Base-by-base conservation (phyloP, 2,888 invertebrate genomes). In the Aporophyla nigra region DNA sequence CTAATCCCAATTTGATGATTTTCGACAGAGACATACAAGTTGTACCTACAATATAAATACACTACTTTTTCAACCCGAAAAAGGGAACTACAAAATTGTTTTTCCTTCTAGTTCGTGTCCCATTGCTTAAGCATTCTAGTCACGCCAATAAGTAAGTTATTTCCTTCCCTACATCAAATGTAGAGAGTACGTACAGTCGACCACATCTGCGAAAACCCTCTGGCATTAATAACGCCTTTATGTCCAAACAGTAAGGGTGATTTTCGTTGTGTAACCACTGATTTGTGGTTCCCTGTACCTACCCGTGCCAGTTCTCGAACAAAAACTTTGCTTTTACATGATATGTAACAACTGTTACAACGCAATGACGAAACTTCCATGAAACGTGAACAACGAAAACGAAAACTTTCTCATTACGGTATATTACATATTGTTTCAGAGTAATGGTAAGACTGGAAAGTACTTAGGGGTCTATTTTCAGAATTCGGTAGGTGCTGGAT, bases 71-170 rank as follows among this genome's bases (percentile, higher is more conserved):
- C 43, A 51, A 73, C 56, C 43, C 16, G 54, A 43, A 78, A 72
- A 75, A 66, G n/a, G 21, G 19, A 59, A 62, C 61, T 14, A 78
- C 54, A 56, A 62, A 78, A 78, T 62, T 46, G 67, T 58, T 53
- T 70, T 63, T 27, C 67, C 74, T 46, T 14, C 24, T 14, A 46
- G 5, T n/a, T 24, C 43, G 12, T 40, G 62, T n/a, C 71, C 63
- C 21, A 58, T 24, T 12, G 46, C 21, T 69, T 59, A 65, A 58
- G 4, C 27, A 79, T 79, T 79, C 79, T 4, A 27, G 68, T 79
- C 79, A 79, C 79, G 65, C 12, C 67, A 68, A 63, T 79, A 74
- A 74, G 51, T 79, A 79, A 79, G 79, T 79, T 78, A 74, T 79
- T 74, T 59, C n/a, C 58, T 40, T 54, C n/a, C 68, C 53, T 21